phyloP scores from a whole-genome alignment of 1,140 invertebrate genomes.

The Pemphigus obesinymphae region DNA sequence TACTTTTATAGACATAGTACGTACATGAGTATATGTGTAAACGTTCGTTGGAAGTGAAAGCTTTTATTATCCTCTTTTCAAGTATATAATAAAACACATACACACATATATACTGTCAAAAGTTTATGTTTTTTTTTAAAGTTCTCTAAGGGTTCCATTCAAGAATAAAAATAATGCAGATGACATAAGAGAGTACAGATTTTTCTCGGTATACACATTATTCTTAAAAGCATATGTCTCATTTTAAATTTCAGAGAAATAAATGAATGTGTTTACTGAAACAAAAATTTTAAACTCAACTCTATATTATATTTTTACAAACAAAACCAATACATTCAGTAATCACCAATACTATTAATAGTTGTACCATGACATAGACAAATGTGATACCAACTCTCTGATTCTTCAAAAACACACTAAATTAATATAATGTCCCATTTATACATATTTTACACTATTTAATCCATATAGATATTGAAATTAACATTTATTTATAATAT shows the following conservation, averaged over 20 bases:
- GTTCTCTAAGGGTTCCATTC: not conserved
- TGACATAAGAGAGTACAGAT: slow-evolving; percentile 2
- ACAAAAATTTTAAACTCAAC: not conserved
- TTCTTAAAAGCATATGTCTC: not conserved
- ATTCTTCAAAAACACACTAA: too few species aligned
- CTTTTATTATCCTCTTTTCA: not conserved
- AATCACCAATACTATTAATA: not conserved
- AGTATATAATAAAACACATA: not conserved
- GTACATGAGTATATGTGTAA: not conserved
- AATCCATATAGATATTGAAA: too few species aligned
- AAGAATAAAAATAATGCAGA: not conserved
- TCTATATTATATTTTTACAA: not conserved
- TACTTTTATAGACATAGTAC: not conserved
- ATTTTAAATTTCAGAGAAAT: not conserved
- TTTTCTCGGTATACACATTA: not conserved
- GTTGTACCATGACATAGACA: too few species aligned
- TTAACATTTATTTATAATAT: too few species aligned
- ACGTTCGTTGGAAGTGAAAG: not conserved
- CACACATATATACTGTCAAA: not conserved
- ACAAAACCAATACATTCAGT: too few species aligned
- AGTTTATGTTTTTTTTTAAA: not conserved
- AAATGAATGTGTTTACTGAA: not conserved
- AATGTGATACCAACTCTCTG: too few species aligned
- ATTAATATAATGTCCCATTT: too few species aligned
- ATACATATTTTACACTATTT: too few species aligned